Evolutionary conservation across 2,888 invertebrate species (phyloP).

Genomic region (Lasioglossum lativentre): DNA sequence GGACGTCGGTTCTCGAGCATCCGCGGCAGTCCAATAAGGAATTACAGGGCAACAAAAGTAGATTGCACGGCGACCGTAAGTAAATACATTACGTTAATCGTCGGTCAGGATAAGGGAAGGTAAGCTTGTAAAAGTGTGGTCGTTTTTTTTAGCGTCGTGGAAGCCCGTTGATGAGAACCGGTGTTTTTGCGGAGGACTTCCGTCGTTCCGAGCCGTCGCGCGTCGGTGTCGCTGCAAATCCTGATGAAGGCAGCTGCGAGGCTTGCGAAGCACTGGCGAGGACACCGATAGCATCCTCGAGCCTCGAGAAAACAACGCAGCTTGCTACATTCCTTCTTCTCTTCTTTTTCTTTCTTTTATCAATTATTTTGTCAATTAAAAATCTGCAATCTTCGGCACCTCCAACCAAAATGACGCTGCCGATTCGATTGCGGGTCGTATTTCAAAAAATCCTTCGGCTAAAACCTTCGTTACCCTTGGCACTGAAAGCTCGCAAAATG

Average conservation of each 20-base stretch:
- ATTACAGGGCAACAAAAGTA: slow-evolving; percentile 3
- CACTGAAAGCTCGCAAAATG: no score
- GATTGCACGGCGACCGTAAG: slow-evolving; percentile 13
- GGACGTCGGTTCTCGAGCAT: neutral
- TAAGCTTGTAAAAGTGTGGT: slow-evolving; percentile 15
- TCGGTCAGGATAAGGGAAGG: slow-evolving; percentile 1
- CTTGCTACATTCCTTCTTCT: neutral
- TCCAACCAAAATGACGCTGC: neutral
- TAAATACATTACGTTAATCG: slow-evolving; percentile 9
- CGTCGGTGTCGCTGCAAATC: slow-evolving; percentile 18
- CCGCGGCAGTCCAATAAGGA: neutral
- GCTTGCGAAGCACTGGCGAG: neutral
- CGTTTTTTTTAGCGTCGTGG: slow-evolving; percentile 11
- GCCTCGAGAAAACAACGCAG: neutral
- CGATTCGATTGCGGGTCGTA: no score
- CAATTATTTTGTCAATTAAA: neutral
- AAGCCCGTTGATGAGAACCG: slow-evolving; percentile 15
- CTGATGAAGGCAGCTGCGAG: slow-evolving; percentile 9
- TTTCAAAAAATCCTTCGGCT: neutral
- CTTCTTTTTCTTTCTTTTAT: neutral
- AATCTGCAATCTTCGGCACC: neutral
- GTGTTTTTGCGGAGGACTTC: slow-evolving; percentile 21
- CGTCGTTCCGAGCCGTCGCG: neutral
- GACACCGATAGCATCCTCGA: neutral
- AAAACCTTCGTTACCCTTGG: neutral